Conservation (phyloP, 2,888 invertebrate species). For the Bugula neritina region DNA sequence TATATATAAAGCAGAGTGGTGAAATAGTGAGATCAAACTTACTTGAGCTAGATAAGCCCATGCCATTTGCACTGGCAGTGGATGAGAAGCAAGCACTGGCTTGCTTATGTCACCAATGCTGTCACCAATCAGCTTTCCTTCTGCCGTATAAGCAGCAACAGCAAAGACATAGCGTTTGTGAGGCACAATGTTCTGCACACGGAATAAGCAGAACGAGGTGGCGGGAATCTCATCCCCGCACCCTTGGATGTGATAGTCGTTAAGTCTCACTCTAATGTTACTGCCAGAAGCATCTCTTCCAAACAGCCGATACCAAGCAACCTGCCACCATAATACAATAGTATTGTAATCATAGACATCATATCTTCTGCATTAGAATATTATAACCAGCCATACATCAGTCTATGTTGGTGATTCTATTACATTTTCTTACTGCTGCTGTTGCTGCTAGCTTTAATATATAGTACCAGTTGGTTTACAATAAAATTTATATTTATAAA, state of each 20-base stretch:
- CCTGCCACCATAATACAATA: constrained; percentile 38
- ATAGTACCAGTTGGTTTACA: no score
- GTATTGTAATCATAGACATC: no score
- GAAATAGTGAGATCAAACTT: no score
- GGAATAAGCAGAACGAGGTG: background rate
- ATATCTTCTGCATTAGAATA: no score
- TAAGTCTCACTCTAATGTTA: constrained; percentile 50
- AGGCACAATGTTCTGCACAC: constrained; percentile 49
- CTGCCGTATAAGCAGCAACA: constrained; percentile 49
- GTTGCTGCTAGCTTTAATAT: no score
- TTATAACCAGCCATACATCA: no score
- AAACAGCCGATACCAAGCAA: constrained; percentile 51
- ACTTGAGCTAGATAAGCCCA: constrained; percentile 51
- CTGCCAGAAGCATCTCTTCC: constrained; percentile 43
- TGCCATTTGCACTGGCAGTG: constrained; percentile 47
- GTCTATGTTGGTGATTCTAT: no score
- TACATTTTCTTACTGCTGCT: no score
- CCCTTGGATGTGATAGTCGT: constrained; percentile 47
- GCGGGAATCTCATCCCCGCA: constrained; percentile 45
- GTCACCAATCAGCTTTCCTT: constrained; percentile 51
- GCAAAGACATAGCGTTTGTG: constrained; percentile 51
- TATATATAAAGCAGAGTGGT: background rate
- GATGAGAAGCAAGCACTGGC: constrained; percentile 50
- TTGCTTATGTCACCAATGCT: constrained; percentile 47
- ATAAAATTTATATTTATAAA: no score